Evolutionary conservation across 2,113 vertebrate genomes (phyloP), one percentile per base, ranked within the genome.

Genomic region (Heterochromis multidens): DNA sequence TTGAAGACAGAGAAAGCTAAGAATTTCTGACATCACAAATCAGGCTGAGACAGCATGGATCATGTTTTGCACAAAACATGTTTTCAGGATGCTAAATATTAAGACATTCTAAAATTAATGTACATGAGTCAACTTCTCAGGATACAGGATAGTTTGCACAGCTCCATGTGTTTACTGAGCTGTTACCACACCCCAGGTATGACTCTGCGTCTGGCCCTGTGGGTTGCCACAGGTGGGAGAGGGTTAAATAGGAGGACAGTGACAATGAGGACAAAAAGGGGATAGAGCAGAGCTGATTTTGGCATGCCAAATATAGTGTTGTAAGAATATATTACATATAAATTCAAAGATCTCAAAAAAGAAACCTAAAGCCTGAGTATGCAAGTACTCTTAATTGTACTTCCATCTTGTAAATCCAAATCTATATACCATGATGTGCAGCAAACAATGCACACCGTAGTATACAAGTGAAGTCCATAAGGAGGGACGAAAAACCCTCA

Each of bases 401-500:
- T 87, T 70, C n/a, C 13, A 82, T 72, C 29, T 59, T 72, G 56
- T 37, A 33, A 84, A 74, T 78, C 17, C 62, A 33, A 83, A 81
- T 74, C 43, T 52, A 19, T 74, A 52, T 54, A 74, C 6, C 4
- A 54, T 4, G 0, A 52, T 31, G 17, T 74, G 19, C 25, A 7
- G 52, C 16, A 59, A 54, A 63, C 29, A 67, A 46, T 65, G 52
- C 25, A 27, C 86, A 84, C 77, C 76, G 46, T 43, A 31, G 43
- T 81, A 67, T 59, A 54, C 70, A 72, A 57, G 79, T 83, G 58
- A 79, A 86, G 88, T 87, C 86, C 88, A 86, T 84, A 80, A 86
- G 70, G 86, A 93, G 57, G 52, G 33, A 84, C 81, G 11, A 88
- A 83, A 87, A 89, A 29, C 43, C 56, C 54, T 92, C 79, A 88